phyloP scores from a whole-genome alignment of 2,797 vertebrate genomes.

The Alectoris magna region DNA sequence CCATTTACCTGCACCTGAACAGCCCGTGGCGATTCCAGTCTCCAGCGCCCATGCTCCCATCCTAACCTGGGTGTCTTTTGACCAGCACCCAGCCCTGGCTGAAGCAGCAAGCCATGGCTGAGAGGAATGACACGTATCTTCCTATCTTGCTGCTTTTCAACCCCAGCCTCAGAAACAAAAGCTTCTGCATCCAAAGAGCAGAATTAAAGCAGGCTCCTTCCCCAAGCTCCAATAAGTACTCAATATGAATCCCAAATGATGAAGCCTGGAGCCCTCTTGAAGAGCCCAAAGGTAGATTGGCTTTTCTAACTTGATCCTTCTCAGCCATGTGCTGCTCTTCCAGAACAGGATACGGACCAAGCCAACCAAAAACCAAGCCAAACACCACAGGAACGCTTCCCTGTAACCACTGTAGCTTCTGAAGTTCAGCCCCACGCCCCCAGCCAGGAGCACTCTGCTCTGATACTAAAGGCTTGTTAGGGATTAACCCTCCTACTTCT shows the following conservation, averaged over 20 bases:
- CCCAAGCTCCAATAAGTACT: not conserved
- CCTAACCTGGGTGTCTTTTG: conserved; percentile 13
- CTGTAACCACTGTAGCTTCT: not conserved
- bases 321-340: conserved; percentile 57
- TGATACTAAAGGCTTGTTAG: not conserved
- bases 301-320: conserved; percentile 15
- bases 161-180: not conserved
- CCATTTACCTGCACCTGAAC: conserved; percentile 54
- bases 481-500: not conserved
- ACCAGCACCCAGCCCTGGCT: conserved; percentile 39
- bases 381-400: conserved; percentile 23
- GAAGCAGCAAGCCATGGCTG: conserved; percentile 56
- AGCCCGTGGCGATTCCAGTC: conserved; percentile 7
- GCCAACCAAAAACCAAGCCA: conserved; percentile 70
- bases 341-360: conserved; percentile 58
- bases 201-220: not conserved
- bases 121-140: conserved; percentile 22
- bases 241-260: not conserved
- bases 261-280: not conserved
- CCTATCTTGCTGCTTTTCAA: not conserved
- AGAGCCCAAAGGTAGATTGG: not conserved
- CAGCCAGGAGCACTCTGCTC: not conserved
- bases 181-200: not conserved
- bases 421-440: not conserved
- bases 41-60: conserved; percentile 17